Evolutionary conservation across 2,113 vertebrate genomes (phyloP).

Genomic region (Loxodonta africana): DNA sequence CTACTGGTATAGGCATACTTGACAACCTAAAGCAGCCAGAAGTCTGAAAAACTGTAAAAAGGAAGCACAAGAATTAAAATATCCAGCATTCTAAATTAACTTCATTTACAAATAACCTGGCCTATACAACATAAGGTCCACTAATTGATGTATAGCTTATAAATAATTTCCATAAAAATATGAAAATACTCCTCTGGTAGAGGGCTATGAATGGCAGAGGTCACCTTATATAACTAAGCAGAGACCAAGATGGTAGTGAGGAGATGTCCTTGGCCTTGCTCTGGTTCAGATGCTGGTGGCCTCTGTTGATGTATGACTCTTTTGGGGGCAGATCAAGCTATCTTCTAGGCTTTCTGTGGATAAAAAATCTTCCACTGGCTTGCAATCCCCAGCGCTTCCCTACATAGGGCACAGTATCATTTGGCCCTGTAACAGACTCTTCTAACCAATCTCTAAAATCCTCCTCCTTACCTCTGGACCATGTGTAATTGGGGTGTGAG

Average conservation of each 20-base stretch:
- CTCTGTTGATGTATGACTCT: not conserved
- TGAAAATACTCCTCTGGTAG: not conserved
- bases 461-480: not conserved
- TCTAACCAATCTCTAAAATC: not conserved
- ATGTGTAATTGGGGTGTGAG: not conserved
- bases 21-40: not conserved
- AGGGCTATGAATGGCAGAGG: not conserved
- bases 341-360: not conserved
- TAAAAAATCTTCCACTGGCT: not conserved
- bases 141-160: not conserved
- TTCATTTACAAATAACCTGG: constrained; percentile 27
- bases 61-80: constrained; percentile 27
- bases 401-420: not conserved
- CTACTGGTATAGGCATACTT: not conserved
- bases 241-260: not conserved
- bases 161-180: constrained; percentile 16
- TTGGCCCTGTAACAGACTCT: not conserved
- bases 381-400: not conserved
- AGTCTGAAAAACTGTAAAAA: constrained; percentile 17
- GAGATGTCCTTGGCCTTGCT: not conserved
- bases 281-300: not conserved
- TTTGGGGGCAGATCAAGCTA: not conserved
- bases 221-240: not conserved
- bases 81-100: constrained; percentile 5
- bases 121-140: not conserved